These are phyloP conservation scores for Euborellia annulipes DNA, from an alignment of 1,140 invertebrate species.

Conservation along the genomic window DNA sequence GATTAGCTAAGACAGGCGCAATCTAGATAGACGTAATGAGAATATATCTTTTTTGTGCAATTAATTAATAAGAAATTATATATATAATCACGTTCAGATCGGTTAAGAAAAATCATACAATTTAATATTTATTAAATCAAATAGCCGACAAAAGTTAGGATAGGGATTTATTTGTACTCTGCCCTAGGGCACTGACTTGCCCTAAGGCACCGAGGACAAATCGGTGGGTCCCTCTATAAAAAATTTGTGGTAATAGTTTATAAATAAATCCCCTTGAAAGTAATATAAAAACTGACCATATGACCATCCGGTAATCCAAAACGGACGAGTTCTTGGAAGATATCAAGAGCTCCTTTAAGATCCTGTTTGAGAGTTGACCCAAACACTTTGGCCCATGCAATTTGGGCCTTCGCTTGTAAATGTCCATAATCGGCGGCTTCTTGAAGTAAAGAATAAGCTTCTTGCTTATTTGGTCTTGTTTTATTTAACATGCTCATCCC, in stretches of 20 bases:
- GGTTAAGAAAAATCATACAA: conserved; percentile 6
- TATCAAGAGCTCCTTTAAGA: conserved; percentile 52
- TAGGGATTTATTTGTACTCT: no score
- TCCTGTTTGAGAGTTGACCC: conserved; percentile 56
- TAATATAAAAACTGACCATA: conserved; percentile 38
- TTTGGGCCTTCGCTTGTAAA: conserved; percentile 55
- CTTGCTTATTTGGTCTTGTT: conserved; percentile 42
- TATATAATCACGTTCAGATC: no score
- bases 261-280: conserved; percentile 5
- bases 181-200: no score
- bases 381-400: conserved; percentile 76
- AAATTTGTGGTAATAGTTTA: conserved; percentile 3
- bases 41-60: no score
- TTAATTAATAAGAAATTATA: no score
- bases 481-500: conserved; percentile 48
- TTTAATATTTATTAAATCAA: conserved; percentile 3
- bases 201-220: no score
- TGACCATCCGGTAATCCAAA: conserved; percentile 75
- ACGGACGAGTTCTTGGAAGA: conserved; percentile 60
- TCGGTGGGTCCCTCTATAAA: no score
- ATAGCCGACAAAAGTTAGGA: no score
- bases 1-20: no score
- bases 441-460: conserved; percentile 48
- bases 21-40: no score
- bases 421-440: conserved; percentile 66